Conservation (phyloP, 2,888 invertebrate genomes). For the Ctena decussata region DNA sequence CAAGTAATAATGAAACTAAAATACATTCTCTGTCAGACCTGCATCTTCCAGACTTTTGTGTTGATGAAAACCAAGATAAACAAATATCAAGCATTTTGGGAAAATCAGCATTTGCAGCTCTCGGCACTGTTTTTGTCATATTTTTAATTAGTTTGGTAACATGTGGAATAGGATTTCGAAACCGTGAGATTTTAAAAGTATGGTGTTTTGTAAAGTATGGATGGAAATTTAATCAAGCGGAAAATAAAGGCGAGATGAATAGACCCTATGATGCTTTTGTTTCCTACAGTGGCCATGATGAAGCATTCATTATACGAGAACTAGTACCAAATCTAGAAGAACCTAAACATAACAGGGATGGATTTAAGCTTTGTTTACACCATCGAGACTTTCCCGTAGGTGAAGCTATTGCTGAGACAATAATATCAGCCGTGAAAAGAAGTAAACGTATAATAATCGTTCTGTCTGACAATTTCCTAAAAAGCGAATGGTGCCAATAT, state of each 20-base stretch:
- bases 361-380: constrained; percentile 87
- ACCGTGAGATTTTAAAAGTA: constrained; percentile 34
- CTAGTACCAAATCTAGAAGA: constrained; percentile 94
- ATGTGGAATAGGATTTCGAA: constrained; percentile 24
- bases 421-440: constrained; percentile 95
- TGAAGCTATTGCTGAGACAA: constrained; percentile 92
- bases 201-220: constrained; percentile 35
- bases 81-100: neutral
- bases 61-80: neutral
- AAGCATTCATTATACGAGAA: constrained; percentile 94
- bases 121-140: constrained; percentile 27
- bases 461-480: constrained; percentile 95
- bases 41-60: constrained; percentile 20
- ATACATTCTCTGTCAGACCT: neutral
- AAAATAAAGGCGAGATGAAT: constrained; percentile 20
- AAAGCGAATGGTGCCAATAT: constrained; percentile 96
- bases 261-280: constrained; percentile 94
- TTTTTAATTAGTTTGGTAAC: constrained; percentile 59
- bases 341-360: constrained; percentile 89
- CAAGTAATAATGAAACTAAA: neutral
- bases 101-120: neutral
- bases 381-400: constrained; percentile 78
- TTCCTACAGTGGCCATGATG: constrained; percentile 93
- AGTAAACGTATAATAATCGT: constrained; percentile 95
- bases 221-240: neutral